A percentile compares a stretch with the other conserved stretches of the same genome.
These are phyloP conservation scores for Petromus typicus DNA, from an alignment of 2,113 vertebrate genomes.

Conservation along the genomic window DNA sequence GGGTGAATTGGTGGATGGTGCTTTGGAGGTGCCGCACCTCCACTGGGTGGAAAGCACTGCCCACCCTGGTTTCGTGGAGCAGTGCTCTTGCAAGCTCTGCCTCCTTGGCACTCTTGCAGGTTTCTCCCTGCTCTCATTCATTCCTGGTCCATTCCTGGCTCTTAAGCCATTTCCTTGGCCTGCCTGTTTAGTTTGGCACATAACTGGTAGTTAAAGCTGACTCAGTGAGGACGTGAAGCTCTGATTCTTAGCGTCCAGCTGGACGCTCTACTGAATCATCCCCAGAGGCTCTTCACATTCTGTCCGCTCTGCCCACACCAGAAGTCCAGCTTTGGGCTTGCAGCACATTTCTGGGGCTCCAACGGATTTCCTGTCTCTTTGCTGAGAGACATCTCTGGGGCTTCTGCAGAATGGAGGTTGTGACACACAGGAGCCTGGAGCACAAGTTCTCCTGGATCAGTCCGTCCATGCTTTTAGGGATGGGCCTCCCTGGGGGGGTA, in stretches of 20 bases:
- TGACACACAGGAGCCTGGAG: neutral
- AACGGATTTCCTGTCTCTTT: neutral
- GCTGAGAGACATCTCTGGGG: neutral
- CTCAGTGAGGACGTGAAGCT: neutral
- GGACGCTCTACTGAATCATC: neutral
- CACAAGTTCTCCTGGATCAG: accelerated
- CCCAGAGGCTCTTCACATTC: neutral
- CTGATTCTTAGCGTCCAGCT: neutral
- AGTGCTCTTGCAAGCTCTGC: neutral
- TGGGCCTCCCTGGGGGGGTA: neutral
- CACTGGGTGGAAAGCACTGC: accelerated
- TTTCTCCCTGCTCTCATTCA: neutral
- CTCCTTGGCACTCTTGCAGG: neutral
- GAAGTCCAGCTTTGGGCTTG: neutral
- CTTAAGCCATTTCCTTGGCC: neutral
- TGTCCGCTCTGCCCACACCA: neutral
- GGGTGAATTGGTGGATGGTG: neutral
- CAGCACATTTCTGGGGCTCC: neutral
- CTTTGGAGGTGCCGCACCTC: too few species aligned
- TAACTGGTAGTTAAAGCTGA: neutral
- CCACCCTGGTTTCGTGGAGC: neutral
- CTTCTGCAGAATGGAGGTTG: neutral
- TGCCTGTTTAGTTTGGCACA: neutral
- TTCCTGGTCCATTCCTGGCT: neutral
- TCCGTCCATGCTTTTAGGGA: neutral